These are phyloP conservation scores for Nothura maculosa DNA, from an alignment of 2,797 vertebrate species.

Conservation along the genomic window DNA sequence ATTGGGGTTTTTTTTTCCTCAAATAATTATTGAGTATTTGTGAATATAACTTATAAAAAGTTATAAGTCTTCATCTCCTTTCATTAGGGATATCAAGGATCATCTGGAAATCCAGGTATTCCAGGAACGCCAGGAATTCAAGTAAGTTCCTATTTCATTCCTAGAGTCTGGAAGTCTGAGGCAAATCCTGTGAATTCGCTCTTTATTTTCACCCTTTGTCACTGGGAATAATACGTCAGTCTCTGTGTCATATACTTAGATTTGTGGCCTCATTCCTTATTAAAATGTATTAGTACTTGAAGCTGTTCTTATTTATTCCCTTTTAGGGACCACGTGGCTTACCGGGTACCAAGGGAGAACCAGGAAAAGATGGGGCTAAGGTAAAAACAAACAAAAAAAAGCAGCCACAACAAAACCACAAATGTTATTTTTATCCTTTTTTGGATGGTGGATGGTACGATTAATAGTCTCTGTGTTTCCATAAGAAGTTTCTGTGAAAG, in stretches of 20 bases:
- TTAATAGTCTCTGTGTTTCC: slow-evolving; percentile 1
- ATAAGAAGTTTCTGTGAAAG: not conserved
- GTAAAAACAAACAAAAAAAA: slow-evolving; percentile 79
- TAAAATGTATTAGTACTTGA: not conserved
- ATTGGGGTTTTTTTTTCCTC: not conserved
- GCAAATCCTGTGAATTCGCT: not conserved
- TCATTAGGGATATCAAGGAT: slow-evolving; percentile 89
- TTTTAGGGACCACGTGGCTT: slow-evolving; percentile 89
- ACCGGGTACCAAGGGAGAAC: slow-evolving; percentile 90
- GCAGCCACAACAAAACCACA: not conserved
- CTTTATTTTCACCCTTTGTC: not conserved
- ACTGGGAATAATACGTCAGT: not conserved
- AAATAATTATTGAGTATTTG: not conserved
- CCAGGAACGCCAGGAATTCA: slow-evolving; percentile 88
- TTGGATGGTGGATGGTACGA: not conserved
- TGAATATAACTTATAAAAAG: not conserved
- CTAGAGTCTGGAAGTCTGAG: not conserved
- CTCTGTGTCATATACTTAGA: not conserved
- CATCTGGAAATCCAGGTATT: slow-evolving; percentile 86
- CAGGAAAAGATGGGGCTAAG: slow-evolving; percentile 88
- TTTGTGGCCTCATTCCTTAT: not conserved
- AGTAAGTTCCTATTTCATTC: slow-evolving; percentile 78
- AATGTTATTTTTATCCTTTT: not conserved
- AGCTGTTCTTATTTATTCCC: not conserved
- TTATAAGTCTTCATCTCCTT: slow-evolving; percentile 16